Evolutionary conservation across 2,888 invertebrate genomes (phyloP), one percentile per base, ranked within the genome.

Genomic region (Masnerella sp.): DNA sequence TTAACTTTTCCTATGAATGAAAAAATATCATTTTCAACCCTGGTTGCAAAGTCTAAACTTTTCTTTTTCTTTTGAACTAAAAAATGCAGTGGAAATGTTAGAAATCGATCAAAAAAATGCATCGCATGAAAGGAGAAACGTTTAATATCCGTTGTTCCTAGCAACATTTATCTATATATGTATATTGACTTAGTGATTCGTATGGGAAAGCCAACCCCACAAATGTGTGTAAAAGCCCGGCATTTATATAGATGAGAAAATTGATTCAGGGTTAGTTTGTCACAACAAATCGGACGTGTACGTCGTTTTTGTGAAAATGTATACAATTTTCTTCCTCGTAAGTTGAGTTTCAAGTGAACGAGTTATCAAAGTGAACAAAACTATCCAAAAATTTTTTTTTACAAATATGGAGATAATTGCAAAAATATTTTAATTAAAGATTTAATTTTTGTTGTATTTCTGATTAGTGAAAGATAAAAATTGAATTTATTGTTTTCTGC

Each of bases 141-240:
- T 17, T 30, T 32, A 18, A 47, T 68, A 47, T 70, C 70, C 14
- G 56, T 42, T 40, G 42, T 62, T 70, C 56, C 32, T 56, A 36
- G 70, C 62, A 70, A 70, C 62, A 56, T 56, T 47, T 62, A 62
- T 70, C 70, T 56, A 40, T 43, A 62, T 42, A 28, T 43, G 28
- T 64, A n/a, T n/a, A 64, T 70, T 70, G 51, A 62, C 69, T 20
- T 32, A 64, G 54, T 62, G 49, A 47, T 56, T 47, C 40, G 43
- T 38, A 45, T 43, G 52, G 58, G 51, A 70, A 64, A 58, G 38
- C 30, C 61, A 49, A 56, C 70, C 70, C 70, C 62, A 61, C 59
- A 47, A 61, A 43, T 34, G 51, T 20, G 34, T 52, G 42, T 47
- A 43, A 45, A 61, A 52, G 43, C 56, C 49, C 30, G 49, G 40